Conservation (phyloP, 2,797 vertebrate genomes). For the Coregonus suidteri region DNA sequence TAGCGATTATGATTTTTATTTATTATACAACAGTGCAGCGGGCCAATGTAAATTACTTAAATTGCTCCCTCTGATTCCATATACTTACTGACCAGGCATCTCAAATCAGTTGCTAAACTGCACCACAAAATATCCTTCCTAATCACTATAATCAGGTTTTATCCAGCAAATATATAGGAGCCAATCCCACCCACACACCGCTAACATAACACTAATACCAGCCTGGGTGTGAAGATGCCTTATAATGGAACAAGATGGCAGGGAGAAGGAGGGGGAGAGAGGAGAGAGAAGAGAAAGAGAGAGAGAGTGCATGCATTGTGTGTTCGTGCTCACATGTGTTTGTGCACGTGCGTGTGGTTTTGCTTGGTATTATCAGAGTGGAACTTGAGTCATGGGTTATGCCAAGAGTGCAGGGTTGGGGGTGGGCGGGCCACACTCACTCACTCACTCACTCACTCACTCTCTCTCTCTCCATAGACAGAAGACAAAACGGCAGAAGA, state of each 20-base stretch:
- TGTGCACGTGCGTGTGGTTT: constrained; percentile 21
- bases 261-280: background rate
- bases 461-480: background rate
- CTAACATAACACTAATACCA: background rate
- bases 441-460: background rate
- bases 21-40: background rate
- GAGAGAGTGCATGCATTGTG: background rate
- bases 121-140: background rate
- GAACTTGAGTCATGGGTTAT: constrained; percentile 28
- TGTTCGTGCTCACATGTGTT: constrained; percentile 11
- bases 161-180: background rate
- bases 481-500: no score
- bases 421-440: no score
- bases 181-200: background rate
- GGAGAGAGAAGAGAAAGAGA: constrained; percentile 15
- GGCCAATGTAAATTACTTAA: background rate
- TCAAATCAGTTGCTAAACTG: background rate
- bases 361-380: constrained; percentile 7
- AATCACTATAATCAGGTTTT: constrained; percentile 1
- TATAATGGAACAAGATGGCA: background rate
- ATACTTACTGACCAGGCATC: background rate
- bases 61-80: background rate
- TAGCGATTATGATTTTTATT: background rate
- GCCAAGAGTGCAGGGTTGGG: no score
- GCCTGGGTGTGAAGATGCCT: background rate